Evolutionary conservation across 2,888 invertebrate genomes (phyloP).

Genomic region (Scaptomyza flava): DNA sequence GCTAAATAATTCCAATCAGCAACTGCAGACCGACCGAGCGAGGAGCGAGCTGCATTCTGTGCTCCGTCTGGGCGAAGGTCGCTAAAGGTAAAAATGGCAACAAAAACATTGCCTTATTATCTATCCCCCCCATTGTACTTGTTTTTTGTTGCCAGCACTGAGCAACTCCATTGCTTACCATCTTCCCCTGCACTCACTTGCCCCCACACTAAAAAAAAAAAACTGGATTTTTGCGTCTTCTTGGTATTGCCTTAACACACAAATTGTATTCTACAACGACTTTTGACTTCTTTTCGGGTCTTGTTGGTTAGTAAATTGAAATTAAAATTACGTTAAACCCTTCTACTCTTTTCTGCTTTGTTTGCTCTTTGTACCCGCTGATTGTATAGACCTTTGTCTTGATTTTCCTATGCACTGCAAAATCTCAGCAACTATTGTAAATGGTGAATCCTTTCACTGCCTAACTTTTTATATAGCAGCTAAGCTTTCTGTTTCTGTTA

Average conservation of each 20-base stretch:
- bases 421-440: constrained; percentile 30
- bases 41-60: constrained; percentile 27
- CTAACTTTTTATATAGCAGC: constrained; percentile 5
- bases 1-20: constrained; percentile 74
- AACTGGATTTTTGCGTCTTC: constrained; percentile 47
- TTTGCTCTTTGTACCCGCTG: constrained; percentile 29
- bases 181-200: not conserved
- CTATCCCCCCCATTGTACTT: constrained; percentile 65
- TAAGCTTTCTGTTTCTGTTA: constrained; percentile 23
- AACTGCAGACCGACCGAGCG: constrained; percentile 43
- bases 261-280: constrained; percentile 54
- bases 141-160: constrained; percentile 33
- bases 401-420: constrained; percentile 17
- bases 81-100: constrained; percentile 64
- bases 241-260: constrained; percentile 10
- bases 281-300: constrained; percentile 46
- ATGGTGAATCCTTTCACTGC: constrained; percentile 3
- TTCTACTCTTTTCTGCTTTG: constrained; percentile 5
- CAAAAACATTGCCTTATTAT: constrained; percentile 61
- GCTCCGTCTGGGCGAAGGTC: constrained; percentile 56
- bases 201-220: constrained; percentile 7
- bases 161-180: not conserved
- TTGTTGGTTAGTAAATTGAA: constrained; percentile 53
- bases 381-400: constrained; percentile 31
- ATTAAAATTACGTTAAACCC: constrained; percentile 61